Base-by-base conservation (phyloP, 2,797 vertebrate species). In the Oophaga sylvatica region DNA sequence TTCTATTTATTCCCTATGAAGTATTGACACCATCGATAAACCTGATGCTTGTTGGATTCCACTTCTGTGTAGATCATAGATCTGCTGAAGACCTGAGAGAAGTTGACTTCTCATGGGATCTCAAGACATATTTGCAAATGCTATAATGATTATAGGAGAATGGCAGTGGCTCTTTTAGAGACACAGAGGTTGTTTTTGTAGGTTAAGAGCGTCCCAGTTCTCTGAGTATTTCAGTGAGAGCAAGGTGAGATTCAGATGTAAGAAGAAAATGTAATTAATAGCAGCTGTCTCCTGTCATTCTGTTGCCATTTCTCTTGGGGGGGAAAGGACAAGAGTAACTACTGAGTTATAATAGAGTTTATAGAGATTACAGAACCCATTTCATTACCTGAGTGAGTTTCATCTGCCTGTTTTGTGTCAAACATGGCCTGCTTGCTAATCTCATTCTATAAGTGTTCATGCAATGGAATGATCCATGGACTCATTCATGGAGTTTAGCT, bases 291-390 rank as follows among this genome's bases (percentile, higher is more conserved):
- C 73, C 60, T 85, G 83, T 78, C 83, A 85, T 85, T 85, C 83
- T 85, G 56, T 76, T 84, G 60, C 71, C 83, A 85, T 85, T 85
- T 65, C 83, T 85, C 83, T 77, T 65, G 83, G 83, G 83, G 73
- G 76, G 83, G 48, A 77, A 60, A 85, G 83, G 73, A 85, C 83
- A 85, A 65, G 83, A 85, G 73, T 77, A 85, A 85, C 83, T 85
- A 85, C 83, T 85, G 83, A 85, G 83, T 77, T 85, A 85, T 85
- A 85, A 85, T 85, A 76, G 83, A 85, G 83, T 85, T 85, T 85
- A 85, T 85, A 65, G 83, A 85, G 83, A 85, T 85, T 85, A 85
- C 83, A 85, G 83, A 85, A 85, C 71, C 83, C 83, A 85, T 85
- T 85, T 85, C 83, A 85, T 85, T 85, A 85, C 83, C 73, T 77